These are phyloP conservation scores for Asbolus verrucosus DNA, from an alignment of 1,140 invertebrate genomes.

Conservation along the genomic window DNA sequence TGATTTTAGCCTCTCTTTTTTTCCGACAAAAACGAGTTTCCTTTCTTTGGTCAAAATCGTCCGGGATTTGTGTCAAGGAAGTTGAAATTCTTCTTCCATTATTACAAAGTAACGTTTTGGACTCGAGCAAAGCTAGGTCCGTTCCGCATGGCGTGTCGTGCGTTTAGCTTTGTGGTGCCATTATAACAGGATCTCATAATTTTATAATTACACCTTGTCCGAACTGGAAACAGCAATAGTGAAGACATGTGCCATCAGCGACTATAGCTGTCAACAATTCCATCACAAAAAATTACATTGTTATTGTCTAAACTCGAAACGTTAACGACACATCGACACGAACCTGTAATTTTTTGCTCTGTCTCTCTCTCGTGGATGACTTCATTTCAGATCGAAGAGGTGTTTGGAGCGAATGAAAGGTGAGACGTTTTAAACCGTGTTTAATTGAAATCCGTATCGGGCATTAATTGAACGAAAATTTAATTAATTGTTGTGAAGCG, in stretches of 20 bases:
- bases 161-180: slow-evolving; percentile 9
- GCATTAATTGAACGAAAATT: neutral
- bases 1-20: too few species aligned
- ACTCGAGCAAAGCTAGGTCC: slow-evolving; percentile 12
- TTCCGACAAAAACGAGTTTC: too few species aligned
- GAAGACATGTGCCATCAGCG: slow-evolving; percentile 38
- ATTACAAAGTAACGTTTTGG: slow-evolving; percentile 11
- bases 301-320: slow-evolving; percentile 26
- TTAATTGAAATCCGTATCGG: neutral
- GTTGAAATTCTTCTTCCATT: too few species aligned
- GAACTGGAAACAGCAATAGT: slow-evolving; percentile 41
- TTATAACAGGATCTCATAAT: slow-evolving; percentile 43
- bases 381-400: neutral
- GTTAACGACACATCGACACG: slow-evolving; percentile 10
- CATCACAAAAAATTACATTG: slow-evolving; percentile 7
- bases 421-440: too few species aligned
- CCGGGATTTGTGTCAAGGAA: too few species aligned
- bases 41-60: too few species aligned
- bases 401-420: too few species aligned
- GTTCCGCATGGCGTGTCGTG: slow-evolving; percentile 8
- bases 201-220: slow-evolving; percentile 46
- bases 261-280: slow-evolving; percentile 7
- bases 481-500: slow-evolving; percentile 9
- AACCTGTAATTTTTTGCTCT: slow-evolving; percentile 25
- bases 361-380: slow-evolving; percentile 6